These are phyloP conservation scores for Pedetes capensis DNA, from an alignment of 2,113 vertebrate genomes.

Conservation along the genomic window DNA sequence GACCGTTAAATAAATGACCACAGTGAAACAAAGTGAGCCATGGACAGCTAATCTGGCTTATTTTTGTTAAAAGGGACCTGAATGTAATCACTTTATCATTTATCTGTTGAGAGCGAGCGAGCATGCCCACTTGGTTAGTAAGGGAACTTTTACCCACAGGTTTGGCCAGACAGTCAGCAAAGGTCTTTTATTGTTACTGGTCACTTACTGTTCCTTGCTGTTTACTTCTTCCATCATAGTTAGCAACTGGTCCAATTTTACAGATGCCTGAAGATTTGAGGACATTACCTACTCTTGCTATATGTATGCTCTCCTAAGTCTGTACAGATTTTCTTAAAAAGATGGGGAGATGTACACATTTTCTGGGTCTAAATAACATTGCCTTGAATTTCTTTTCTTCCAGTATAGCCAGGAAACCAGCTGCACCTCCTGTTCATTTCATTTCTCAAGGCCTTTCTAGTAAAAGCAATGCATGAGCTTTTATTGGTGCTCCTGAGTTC, in stretches of 20 bases:
- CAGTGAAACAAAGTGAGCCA: background rate
- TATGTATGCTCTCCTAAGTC: fast-evolving
- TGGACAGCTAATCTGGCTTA: background rate
- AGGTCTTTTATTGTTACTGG: background rate
- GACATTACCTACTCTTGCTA: background rate
- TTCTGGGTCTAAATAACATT: background rate
- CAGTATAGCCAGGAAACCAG: background rate
- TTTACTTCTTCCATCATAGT: background rate
- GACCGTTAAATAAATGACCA: background rate
- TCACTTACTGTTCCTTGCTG: fast-evolving
- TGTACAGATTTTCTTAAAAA: background rate
- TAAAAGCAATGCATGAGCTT: background rate
- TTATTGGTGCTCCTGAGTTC: background rate
- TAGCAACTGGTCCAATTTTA: background rate
- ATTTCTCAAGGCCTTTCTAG: background rate
- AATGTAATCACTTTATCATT: background rate
- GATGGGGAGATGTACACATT: background rate
- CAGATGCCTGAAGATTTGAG: background rate
- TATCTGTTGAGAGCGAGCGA: background rate
- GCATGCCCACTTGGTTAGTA: background rate
- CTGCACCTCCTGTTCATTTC: background rate
- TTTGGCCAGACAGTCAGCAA: background rate
- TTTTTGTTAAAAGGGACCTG: background rate
- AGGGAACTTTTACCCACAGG: background rate
- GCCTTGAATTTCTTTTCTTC: background rate